Evolutionary conservation across 2,113 vertebrate genomes (phyloP).

Genomic region (Proteles cristata): DNA sequence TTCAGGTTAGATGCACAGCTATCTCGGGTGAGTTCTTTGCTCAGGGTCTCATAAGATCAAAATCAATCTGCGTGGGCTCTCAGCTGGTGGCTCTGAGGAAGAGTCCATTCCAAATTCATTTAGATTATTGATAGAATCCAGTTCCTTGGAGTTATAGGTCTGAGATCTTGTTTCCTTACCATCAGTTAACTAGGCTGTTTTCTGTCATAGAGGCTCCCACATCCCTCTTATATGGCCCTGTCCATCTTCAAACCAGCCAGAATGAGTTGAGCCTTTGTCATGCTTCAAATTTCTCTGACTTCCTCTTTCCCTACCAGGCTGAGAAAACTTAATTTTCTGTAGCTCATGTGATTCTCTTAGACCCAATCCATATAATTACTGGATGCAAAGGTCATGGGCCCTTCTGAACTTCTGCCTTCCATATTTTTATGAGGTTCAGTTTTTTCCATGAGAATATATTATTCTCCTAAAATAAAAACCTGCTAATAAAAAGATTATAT

Average conservation of each 20-base stretch:
- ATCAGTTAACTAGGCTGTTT: background rate
- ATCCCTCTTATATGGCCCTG: background rate
- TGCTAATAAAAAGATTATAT: background rate
- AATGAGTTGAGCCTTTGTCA: background rate
- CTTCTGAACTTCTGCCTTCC: background rate
- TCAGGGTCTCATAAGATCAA: background rate
- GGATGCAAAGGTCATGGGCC: background rate
- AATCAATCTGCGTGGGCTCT: background rate
- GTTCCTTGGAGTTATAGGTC: background rate
- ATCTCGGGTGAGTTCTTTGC: background rate
- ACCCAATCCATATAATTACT: background rate
- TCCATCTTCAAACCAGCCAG: background rate
- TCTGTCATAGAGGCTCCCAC: background rate
- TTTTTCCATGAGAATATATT: background rate
- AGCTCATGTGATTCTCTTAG: background rate
- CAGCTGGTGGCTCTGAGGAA: background rate
- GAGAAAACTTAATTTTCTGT: background rate
- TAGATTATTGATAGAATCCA: background rate
- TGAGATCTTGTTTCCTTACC: background rate
- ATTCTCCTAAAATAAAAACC: background rate
- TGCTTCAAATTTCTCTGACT: background rate
- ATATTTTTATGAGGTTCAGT: background rate
- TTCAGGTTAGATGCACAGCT: background rate
- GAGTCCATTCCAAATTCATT: background rate
- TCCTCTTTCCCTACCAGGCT: background rate